These are phyloP conservation scores for Mimas tiliae DNA, from an alignment of 2,888 invertebrate genomes.

Conservation along the genomic window DNA sequence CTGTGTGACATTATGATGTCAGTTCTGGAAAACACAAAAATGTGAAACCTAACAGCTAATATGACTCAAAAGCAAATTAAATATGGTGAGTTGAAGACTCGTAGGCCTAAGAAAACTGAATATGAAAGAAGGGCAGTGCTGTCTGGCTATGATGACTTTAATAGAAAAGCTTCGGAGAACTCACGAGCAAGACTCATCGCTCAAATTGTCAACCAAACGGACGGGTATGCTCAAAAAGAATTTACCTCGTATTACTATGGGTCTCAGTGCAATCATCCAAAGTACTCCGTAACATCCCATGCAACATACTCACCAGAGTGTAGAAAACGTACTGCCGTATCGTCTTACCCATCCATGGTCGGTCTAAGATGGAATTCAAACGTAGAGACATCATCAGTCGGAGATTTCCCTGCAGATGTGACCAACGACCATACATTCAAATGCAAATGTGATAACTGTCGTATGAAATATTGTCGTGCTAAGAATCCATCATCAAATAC, in stretches of 20 bases:
- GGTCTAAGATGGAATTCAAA: constrained; percentile 52
- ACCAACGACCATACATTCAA: constrained; percentile 28
- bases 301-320: constrained; percentile 29
- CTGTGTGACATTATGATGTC: constrained; percentile 19
- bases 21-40: constrained; percentile 23
- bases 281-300: constrained; percentile 49
- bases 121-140: constrained; percentile 33
- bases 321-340: constrained; percentile 33
- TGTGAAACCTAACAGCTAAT: constrained; percentile 29
- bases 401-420: constrained; percentile 36
- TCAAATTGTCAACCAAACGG: constrained; percentile 38
- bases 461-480: constrained; percentile 42
- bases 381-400: constrained; percentile 39
- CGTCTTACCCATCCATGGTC: constrained; percentile 45
- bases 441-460: constrained; percentile 54
- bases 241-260: constrained; percentile 51
- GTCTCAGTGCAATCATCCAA: constrained; percentile 39
- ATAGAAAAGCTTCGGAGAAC: constrained; percentile 44
- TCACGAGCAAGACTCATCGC: constrained; percentile 45
- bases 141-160: constrained; percentile 43
- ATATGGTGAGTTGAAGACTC: constrained; percentile 26
- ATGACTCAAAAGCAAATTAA: constrained; percentile 42
- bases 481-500: constrained; percentile 30
- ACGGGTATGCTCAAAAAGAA: constrained; percentile 42
- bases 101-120: neutral